These are phyloP conservation scores for Trididemnum clinides DNA, from an alignment of 23 tunicate genomes.

Conservation along the genomic window DNA sequence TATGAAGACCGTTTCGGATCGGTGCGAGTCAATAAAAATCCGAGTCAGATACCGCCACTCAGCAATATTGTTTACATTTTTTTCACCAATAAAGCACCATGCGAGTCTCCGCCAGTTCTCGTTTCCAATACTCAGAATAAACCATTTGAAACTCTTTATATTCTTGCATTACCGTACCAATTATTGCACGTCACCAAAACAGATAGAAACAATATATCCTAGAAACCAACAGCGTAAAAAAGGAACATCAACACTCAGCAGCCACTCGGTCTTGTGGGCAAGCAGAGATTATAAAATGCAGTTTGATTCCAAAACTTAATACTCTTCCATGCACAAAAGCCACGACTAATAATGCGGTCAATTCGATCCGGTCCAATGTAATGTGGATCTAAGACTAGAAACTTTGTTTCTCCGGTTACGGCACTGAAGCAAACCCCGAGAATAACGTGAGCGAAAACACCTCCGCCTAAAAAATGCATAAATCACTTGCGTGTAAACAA, in stretches of 20 bases:
- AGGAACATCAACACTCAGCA: background rate
- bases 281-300: conserved; percentile 94
- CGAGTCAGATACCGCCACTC: no score
- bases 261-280: conserved; percentile 68
- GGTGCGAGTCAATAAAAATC: no score
- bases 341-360: conserved; percentile 53
- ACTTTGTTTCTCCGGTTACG: conserved; percentile 64
- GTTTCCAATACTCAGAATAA: no score
- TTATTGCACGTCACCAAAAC: background rate
- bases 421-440: conserved; percentile 93
- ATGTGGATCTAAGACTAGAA: conserved; percentile 96
- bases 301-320: conserved; percentile 81
- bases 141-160: no score
- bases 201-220: background rate
- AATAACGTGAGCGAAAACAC: conserved; percentile 97
- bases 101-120: no score
- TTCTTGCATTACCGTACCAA: no score
- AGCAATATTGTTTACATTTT: no score
- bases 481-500: no score
- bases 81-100: no score
- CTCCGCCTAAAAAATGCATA: no score
- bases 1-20: no score
- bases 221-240: background rate
- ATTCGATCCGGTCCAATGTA: conserved; percentile 80
- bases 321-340: conserved; percentile 96